phyloP scores from a whole-genome alignment of 2,113 vertebrate genomes.

The Burhinus oedicnemus region DNA sequence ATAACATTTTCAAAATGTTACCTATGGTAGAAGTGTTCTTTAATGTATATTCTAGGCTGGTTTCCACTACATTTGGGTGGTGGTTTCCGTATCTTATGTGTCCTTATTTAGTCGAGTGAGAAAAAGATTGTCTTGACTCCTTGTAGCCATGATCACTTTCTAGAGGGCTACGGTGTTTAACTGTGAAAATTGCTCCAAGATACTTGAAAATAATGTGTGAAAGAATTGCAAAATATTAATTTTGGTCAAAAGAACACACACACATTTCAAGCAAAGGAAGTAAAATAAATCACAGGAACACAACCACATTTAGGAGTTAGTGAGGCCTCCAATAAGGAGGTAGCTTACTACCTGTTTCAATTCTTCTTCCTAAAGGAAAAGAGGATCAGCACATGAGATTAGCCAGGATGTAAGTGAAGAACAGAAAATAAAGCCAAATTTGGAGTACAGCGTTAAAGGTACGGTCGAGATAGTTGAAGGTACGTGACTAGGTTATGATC shows the following conservation, averaged over 20 bases:
- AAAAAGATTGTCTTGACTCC: neutral
- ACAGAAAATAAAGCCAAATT: conserved; percentile 9
- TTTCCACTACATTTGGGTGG: neutral
- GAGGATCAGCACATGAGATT: conserved; percentile 73
- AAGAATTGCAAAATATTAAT: conserved; percentile 62
- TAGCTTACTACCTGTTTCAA: conserved; percentile 88
- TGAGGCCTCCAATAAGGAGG: conserved; percentile 65
- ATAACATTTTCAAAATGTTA: neutral
- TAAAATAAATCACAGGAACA: conserved; percentile 61
- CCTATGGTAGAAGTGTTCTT: neutral
- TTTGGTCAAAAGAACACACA: conserved; percentile 65
- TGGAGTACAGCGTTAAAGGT: neutral
- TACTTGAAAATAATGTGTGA: neutral
- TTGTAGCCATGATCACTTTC: neutral
- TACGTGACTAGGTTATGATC: neutral
- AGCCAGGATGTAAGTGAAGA: conserved; percentile 36
- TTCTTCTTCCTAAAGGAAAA: conserved; percentile 91
- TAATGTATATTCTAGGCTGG: neutral
- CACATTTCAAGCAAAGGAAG: conserved; percentile 74
- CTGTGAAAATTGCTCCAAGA: neutral
- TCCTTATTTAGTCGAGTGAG: neutral
- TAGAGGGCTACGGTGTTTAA: neutral
- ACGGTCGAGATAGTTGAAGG: neutral
- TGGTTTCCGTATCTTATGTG: neutral
- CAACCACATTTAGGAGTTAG: conserved; percentile 70